Base-by-base conservation (phyloP, 2,888 invertebrate species). In the Himalopsyche tibetana region DNA sequence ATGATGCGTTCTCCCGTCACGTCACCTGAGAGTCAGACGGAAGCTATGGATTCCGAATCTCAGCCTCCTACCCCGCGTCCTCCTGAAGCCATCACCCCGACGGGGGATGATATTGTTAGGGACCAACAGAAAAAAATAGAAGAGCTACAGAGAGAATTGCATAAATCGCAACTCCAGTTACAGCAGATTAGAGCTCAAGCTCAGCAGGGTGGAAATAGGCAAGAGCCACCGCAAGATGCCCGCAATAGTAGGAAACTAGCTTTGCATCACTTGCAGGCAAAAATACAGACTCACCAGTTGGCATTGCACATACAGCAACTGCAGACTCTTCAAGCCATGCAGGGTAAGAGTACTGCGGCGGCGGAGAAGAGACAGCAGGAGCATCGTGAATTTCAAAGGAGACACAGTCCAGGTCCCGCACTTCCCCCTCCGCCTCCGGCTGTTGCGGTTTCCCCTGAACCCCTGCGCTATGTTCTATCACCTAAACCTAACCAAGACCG, bases 101-200 rank as follows among this genome's bases (percentile, higher is more conserved):
- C 85, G 5, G 94, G 94, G 87, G 96, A 97, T 90, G 97, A 97
- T 89, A 95, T 97, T 87, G 95, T 97, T 84, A 94, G 95, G 87
- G 97, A 97, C 90, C 98, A 98, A 91, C 96, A 96, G 90, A 95
- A 96, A 84, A 96, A 96, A 91, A 98, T 98, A 89, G 97, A 97
- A 90, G 97, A 98, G 90, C 92, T 98, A 80, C 97, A 98, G 91
- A 93, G 97, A 4, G 96, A 97, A 90, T 90, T 97, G 89, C 96
- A 96, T 87, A 95, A 96, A 89, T 96, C 96, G 1, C 96, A 97
- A 88, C 91, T 97, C 88, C 94, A 94, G 87, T 95, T 95, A 89
- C 94, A 94, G 87, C 94, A 95, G 87, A 94, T 94, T 45, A 92
- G 94, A 56, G 94, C 94, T 4, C 88, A 87, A 89, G 93, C 94